Percentiles rank a stretch among this genome's conserved stretches.
Conservation (phyloP, 2,888 invertebrate species). For the Ichneumoninae sp. region DNA sequence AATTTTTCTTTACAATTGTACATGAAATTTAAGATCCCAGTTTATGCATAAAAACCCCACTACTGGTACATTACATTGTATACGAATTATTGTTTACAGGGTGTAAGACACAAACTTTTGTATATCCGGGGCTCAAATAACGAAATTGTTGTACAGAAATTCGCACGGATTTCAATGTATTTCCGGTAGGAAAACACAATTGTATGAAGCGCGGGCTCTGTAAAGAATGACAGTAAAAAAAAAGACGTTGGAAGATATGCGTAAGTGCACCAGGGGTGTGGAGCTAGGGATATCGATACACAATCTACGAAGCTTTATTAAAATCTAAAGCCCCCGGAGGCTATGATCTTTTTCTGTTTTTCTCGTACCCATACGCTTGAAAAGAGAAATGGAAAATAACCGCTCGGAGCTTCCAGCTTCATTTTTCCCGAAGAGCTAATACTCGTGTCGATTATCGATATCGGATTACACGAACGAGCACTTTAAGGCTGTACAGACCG, state of each 20-base stretch:
- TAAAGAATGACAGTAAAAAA: neutral
- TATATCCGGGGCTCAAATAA: neutral
- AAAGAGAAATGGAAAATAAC: constrained; percentile 25
- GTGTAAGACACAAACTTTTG: neutral
- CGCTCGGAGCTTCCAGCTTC: constrained; percentile 58
- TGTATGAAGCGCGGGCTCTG: neutral
- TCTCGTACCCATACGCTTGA: neutral
- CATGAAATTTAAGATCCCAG: neutral
- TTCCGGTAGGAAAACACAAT: neutral
- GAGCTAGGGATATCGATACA: neutral
- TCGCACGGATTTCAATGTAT: neutral
- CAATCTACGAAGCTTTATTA: constrained; percentile 11
- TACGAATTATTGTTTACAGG: neutral
- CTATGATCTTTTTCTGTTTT: constrained; percentile 62
- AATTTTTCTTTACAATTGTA: neutral
- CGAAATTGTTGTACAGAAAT: neutral
- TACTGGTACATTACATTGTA: neutral
- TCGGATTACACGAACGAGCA: constrained; percentile 79
- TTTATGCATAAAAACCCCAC: neutral
- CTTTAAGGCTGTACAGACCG: constrained; percentile 69
- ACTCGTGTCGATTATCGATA: constrained; percentile 75
- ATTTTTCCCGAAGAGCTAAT: constrained; percentile 42
- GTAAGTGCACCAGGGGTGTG: neutral
- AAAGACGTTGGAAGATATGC: neutral
- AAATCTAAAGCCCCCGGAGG: constrained; percentile 62